Evolutionary conservation across 1,140 invertebrate genomes (phyloP), one percentile per base, ranked within the genome.

Genomic region (Muscidifurax raptorellus): DNA sequence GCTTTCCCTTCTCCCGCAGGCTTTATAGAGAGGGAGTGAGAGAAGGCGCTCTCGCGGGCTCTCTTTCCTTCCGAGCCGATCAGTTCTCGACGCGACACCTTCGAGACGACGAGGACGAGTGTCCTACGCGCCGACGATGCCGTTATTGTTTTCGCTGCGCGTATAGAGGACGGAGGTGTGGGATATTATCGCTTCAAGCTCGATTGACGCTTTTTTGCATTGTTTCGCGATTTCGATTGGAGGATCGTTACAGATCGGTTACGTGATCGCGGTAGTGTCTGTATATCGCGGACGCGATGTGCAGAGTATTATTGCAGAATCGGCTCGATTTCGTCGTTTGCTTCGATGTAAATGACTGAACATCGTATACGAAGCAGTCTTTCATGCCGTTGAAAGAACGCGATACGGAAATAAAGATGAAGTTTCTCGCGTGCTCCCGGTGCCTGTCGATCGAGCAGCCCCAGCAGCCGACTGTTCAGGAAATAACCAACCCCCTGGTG

Each of bases 371-470:
- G 52, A 9, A 52, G 13, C 10, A 13, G 13, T 52, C 47, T 52
- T 52, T 52, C 3, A 1, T 52, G 18, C 47, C 0, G 18, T 52
- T 22, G 13, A 78, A 52, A 52, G 25, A 7, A 12, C 7, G n/a
- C n/a, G 25, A 66, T 3, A 27, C 2, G 9, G 64, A 66, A 18
- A 66, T 2, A 47, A 74, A 13, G 30, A 93, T 93, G 92, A 92
- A 88, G 87, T 87, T 93, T 12, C 87, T 91, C n/a, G 80, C 86
- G 64, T 93, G 92, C 79, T 89, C 92, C 15, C 88, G 82, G 67
- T 93, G 92, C 79, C 74, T 92, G 3, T 72, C 81, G 4, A 82
- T 27, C 27, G 80, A 82, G 1, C 25, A 47, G n/a, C 13, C 27
- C 25, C 5, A 52, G 25, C 44, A 25, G 12, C 52, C 40, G 13